phyloP scores from a whole-genome alignment of 2,797 vertebrate species.

The Dermochelys coriacea region DNA sequence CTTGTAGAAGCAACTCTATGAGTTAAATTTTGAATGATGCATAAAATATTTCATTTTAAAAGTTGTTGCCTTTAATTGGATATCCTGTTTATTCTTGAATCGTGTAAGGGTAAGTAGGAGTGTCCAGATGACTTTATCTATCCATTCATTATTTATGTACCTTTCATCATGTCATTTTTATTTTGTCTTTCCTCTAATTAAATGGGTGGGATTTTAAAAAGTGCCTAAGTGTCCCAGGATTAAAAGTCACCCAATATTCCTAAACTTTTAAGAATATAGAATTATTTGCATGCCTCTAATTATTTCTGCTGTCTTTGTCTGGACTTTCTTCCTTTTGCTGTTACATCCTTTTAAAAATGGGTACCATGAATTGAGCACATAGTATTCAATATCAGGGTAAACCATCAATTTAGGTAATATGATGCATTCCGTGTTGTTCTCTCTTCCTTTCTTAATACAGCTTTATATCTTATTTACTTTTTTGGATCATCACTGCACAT shows the following conservation, averaged over 20 bases:
- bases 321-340: background rate
- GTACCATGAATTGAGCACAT: background rate
- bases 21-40: background rate
- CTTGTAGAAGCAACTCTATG: background rate
- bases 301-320: background rate
- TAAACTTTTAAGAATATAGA: background rate
- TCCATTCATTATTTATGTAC: background rate
- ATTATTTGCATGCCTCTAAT: background rate
- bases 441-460: background rate
- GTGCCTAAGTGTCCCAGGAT: background rate
- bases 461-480: conserved; percentile 6
- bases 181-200: background rate
- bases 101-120: background rate
- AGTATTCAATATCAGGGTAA: background rate
- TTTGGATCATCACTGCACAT: background rate
- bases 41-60: background rate
- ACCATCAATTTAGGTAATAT: background rate
- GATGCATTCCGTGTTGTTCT: background rate
- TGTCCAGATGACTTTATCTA: no score
- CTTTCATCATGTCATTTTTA: no score
- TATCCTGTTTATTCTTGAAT: background rate
- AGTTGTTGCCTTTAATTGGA: background rate
- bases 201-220: background rate
- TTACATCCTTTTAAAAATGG: background rate
- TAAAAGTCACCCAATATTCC: background rate